Evolutionary conservation across 2,113 vertebrate species (phyloP).

Genomic region (Spermophilus dauricus): DNA sequence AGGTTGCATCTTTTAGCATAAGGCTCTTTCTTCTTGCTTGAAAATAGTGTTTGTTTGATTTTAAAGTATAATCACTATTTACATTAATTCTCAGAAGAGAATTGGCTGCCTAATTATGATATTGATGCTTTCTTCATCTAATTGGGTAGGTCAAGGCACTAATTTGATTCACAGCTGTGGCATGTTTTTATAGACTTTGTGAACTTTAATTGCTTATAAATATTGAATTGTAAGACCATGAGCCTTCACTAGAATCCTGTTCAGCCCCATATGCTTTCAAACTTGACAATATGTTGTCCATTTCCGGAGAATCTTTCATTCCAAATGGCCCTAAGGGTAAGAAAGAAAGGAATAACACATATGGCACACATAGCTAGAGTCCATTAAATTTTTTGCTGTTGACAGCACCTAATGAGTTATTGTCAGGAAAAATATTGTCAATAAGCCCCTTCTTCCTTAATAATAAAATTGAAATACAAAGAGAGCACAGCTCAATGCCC

Average conservation of each 20-base stretch:
- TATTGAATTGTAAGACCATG: slow-evolving; percentile 69
- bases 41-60: slow-evolving; percentile 64
- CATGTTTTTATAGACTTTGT: slow-evolving; percentile 84
- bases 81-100: slow-evolving; percentile 83
- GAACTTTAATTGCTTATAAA: slow-evolving; percentile 81
- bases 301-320: slow-evolving; percentile 70
- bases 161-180: slow-evolving; percentile 84
- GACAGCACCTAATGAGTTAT: slow-evolving; percentile 80
- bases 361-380: slow-evolving; percentile 51
- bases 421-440: slow-evolving; percentile 62
- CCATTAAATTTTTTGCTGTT: slow-evolving; percentile 76
- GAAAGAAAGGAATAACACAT: slow-evolving; percentile 53
- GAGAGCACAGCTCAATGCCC: slow-evolving; percentile 26
- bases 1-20: slow-evolving; percentile 44
- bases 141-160: slow-evolving; percentile 83
- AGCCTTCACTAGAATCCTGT: slow-evolving; percentile 55
- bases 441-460: slow-evolving; percentile 70
- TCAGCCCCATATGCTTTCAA: slow-evolving; percentile 69
- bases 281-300: slow-evolving; percentile 76
- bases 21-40: slow-evolving; percentile 36
- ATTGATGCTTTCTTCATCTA: slow-evolving; percentile 84
- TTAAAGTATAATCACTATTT: slow-evolving; percentile 84
- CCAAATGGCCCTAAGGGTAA: slow-evolving; percentile 69
- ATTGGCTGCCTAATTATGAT: slow-evolving; percentile 78
- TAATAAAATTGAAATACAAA: slow-evolving; percentile 67